Evolutionary conservation across 1,140 invertebrate species (phyloP), one percentile per base, ranked within the genome.

Genomic region (Sitophilus oryzae): DNA sequence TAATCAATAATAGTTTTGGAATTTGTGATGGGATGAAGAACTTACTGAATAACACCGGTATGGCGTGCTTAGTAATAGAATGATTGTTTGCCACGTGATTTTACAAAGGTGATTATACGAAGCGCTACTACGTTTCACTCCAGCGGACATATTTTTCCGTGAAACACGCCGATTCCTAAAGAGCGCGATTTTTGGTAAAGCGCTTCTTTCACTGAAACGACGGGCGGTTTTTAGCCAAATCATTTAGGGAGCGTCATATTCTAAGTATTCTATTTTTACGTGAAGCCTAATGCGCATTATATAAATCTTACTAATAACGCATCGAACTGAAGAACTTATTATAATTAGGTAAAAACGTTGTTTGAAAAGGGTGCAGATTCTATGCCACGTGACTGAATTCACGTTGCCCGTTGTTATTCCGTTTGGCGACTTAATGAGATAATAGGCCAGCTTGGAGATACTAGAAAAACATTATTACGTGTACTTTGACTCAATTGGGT

Each of bases 391-490:
- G 52, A 41, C 46, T 14, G 3, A 20, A 45, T 47, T 55, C 52
- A 55, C 52, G 52, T 55, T 55, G 52, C 19, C 47, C 52, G 52
- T 55, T 55, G 52, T 21, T 18, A 11, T 45, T 23, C 48, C 48
- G 36, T 47, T 25, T 47, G 22, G 35, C 34, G 36, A 2, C 20
- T 30, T 55, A 55, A 55, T 55, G 35, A 55, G 45, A 55, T 55
- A 47, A 55, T 47, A 42, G 52, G 25, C 51, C 19, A 16, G 46
- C 43, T 46, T 36, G 21, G 11, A 36, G 34, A 37, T 48, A 36
- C 37, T 37, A 22, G 21, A 45, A 9, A 30, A 45, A 30, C 43
- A 45, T 25, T 22, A 30, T 45, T 45, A 45, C 34, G 34, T 45
- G 14, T 45, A 45, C 43, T 25, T 45, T 14, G 43, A 20, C 36